These are phyloP conservation scores for Ianthella basta DNA, from an alignment of 37 sponge, comb jelly and placozoan species.

Conservation along the genomic window DNA sequence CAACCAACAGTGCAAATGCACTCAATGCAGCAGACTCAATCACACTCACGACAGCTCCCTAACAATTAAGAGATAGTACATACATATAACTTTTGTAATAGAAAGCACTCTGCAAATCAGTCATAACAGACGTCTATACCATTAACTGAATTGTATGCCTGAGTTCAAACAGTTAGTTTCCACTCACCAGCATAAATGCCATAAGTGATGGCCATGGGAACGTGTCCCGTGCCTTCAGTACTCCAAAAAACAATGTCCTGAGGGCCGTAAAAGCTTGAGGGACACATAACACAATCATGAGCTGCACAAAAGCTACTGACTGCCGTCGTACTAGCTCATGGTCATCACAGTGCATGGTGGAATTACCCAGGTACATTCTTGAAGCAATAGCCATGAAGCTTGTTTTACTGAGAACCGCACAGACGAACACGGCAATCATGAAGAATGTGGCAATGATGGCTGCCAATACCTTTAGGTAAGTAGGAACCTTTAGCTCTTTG, in stretches of 20 bases:
- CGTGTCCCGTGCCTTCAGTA: slow-evolving; percentile 46
- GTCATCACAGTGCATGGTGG: not conserved
- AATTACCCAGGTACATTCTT: not conserved
- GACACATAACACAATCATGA: slow-evolving; percentile 61
- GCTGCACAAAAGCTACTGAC: slow-evolving; percentile 32
- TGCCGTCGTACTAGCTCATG: not conserved
- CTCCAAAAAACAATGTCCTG: slow-evolving; percentile 58
- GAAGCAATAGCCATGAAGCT: not conserved
- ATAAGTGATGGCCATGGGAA: slow-evolving; percentile 75
- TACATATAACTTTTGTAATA: not conserved
- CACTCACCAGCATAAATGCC: slow-evolving; percentile 57
- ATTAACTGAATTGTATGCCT: not conserved
- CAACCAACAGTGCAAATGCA: slow-evolving; percentile 44
- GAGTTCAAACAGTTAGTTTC: not conserved
- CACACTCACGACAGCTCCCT: not conserved
- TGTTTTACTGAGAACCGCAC: slow-evolving; percentile 3
- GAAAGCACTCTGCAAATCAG: not conserved
- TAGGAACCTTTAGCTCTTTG: not conserved
- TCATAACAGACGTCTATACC: not conserved
- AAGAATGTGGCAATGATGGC: not conserved
- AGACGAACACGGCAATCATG: not conserved
- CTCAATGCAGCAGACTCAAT: slow-evolving; percentile 36
- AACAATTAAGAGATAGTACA: not conserved
- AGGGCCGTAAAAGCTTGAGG: slow-evolving; percentile 61
- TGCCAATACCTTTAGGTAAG: not conserved